Evolutionary conservation across 2,797 vertebrate species (phyloP), one percentile per base, ranked within the genome.

Genomic region (Brachymystax lenok): DNA sequence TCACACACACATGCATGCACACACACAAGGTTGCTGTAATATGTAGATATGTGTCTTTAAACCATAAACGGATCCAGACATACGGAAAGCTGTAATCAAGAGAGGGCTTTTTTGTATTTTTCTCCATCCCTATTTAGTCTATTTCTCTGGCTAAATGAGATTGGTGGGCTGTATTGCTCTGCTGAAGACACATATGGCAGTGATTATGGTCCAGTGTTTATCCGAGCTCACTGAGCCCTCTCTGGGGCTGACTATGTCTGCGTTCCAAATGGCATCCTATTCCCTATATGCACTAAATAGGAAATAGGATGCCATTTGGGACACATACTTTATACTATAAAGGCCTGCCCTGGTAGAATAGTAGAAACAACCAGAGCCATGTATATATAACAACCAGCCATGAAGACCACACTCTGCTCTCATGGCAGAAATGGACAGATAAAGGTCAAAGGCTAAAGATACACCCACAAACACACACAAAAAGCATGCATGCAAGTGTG

Each of bases 1-100:
- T 77, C 77, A 73, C 82, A 21, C 71, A 80, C 84, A 80, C 80
- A 85, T 88, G n/a, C 5, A 59, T 19, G 21, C 54, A 56, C 54
- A n/a, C 17, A 56, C 17, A 19, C 54, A 59, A 19, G 12, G 30
- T 61, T 56, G 56, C 71, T 87, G 82, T 90, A 94, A 93, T 92
- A 84, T 91, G 88, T 91, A 94, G 88, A 91, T 87, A 92, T 93
- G 90, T 73, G 81, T 91, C 83, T 90, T 90, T 91, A 85, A 92
- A 87, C 78, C 90, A 83, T 94, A 95, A 95, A 95, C 93, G 91
- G 93, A 94, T 94, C 90, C 94, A 95, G 92, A 94, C 94, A 40
- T 10, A 40, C 8, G 8, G 40, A 40, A 46, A 12, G 40, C 40
- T 46, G 40, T 46, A 46, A 46, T 46, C 40, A 46, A 46, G 40